Conservation (phyloP, 2,797 vertebrate species). For the Heteromormyrus szaboi region DNA sequence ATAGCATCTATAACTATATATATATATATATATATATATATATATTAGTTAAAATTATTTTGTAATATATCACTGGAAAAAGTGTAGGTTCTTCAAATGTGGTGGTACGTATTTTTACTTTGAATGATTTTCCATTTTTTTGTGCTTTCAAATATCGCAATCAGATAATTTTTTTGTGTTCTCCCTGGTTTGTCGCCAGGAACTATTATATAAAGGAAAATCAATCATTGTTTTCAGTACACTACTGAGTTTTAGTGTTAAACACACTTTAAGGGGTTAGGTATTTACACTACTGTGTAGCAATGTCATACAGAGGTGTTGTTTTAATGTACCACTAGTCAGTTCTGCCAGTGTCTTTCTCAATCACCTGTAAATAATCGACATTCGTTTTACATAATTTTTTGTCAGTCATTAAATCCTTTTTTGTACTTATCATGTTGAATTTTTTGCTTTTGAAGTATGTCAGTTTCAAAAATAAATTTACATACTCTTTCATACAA, state of each 20-base stretch:
- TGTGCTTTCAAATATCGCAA: neutral
- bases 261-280: neutral
- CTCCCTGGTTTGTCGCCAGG: neutral
- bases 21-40: too few species aligned
- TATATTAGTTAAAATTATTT: neutral
- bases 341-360: neutral
- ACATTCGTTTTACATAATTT: neutral
- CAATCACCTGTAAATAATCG: neutral
- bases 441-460: neutral
- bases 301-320: neutral
- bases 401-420: neutral
- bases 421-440: neutral
- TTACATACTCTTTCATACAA: neutral
- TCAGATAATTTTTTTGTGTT: neutral
- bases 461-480: slow-evolving; percentile 1
- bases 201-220: neutral
- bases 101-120: neutral
- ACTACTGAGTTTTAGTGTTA: neutral
- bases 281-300: neutral
- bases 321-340: neutral
- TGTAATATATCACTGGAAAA: neutral
- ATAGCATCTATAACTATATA: neutral
- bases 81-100: neutral
- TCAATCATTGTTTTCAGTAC: neutral
- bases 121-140: neutral